Evolutionary conservation across 2,797 vertebrate genomes (phyloP), one percentile per base, ranked within the genome.

Genomic region (Poeciliopsis paucimaculata): DNA sequence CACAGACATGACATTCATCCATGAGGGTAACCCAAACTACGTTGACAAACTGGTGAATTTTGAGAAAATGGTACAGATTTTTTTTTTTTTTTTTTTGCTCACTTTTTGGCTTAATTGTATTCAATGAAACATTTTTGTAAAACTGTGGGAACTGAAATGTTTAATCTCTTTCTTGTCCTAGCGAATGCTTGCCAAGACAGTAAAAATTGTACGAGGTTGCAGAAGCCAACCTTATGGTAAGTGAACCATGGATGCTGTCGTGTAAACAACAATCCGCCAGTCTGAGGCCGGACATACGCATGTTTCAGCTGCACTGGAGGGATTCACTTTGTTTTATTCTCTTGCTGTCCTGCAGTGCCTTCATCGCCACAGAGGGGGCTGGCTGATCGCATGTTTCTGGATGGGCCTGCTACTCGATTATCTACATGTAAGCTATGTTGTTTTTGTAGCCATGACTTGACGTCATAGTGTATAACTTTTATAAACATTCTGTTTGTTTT

Each of bases 1-100:
- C 13, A 5, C 89, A 99, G 98, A 99, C 81, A 97, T 99, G 96
- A 99, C 98, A 0, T 99, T 99, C 91, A 98, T 99, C 93, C 97
- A 99, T 0, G 98, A 99, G 79, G 98, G 98, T 71, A 99, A 99
- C n/a, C 95, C 94, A 85, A 99, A 96, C 6, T 93, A 96, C n/a
- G 91, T 96, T 0, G 97, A 99, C 60, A 98, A 96, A 84, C 90
- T 99, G 91, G 97, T 99, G 90, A 99, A 99, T 91, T 99, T 99
- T 79, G 98, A 99, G 94, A 99, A 99, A 94, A 97, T 99, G 98
- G 98, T 99, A 89, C 95, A 96, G 70, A 9, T 15, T 16, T 36
- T 34, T 34, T 34, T 34, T n/a, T n/a, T n/a, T 41, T 2, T 5
- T 49, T 75, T 53, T 9, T n/a, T 3, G 12, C 55, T 51, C 49